phyloP scores from a whole-genome alignment of 2,888 invertebrate genomes.

The Cephalotes varians region DNA sequence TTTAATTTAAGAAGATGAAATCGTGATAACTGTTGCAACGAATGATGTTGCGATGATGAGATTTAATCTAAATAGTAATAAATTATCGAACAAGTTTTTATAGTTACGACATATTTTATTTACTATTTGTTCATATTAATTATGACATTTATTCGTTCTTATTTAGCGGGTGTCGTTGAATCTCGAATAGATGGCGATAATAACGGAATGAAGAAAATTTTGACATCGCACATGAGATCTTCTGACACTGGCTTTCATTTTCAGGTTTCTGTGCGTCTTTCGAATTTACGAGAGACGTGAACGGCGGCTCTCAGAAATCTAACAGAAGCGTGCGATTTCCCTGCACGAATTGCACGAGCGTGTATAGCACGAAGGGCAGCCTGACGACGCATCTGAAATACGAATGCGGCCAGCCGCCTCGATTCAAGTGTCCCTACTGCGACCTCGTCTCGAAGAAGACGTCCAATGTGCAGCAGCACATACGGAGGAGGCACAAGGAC shows the following conservation, averaged over 20 bases:
- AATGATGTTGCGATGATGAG: too few species aligned
- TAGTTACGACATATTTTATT: background rate
- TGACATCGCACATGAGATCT: background rate
- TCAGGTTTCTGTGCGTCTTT: slow-evolving; percentile 49
- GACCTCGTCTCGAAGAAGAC: slow-evolving; percentile 77
- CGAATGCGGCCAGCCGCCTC: slow-evolving; percentile 81
- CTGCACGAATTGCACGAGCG: slow-evolving; percentile 77
- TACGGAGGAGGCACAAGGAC: slow-evolving; percentile 71
- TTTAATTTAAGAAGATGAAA: background rate
- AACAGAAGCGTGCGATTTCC: slow-evolving; percentile 56
- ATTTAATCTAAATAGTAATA: background rate
- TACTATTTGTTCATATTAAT: background rate
- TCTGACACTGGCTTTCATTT: slow-evolving; percentile 65
- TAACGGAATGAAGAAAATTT: background rate
- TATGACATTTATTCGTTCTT: background rate
- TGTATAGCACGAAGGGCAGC: slow-evolving; percentile 70
- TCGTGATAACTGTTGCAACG: background rate
- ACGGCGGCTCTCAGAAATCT: slow-evolving; percentile 21
- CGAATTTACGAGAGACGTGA: slow-evolving; percentile 26
- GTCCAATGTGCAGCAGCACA: slow-evolving; percentile 76
- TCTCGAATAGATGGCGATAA: background rate
- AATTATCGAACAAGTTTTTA: background rate
- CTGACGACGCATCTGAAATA: slow-evolving; percentile 76
- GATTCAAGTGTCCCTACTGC: slow-evolving; percentile 83
- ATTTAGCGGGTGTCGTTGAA: background rate